These are phyloP conservation scores for Nomada ruficornis DNA, from an alignment of 2,888 invertebrate species.

Conservation along the genomic window DNA sequence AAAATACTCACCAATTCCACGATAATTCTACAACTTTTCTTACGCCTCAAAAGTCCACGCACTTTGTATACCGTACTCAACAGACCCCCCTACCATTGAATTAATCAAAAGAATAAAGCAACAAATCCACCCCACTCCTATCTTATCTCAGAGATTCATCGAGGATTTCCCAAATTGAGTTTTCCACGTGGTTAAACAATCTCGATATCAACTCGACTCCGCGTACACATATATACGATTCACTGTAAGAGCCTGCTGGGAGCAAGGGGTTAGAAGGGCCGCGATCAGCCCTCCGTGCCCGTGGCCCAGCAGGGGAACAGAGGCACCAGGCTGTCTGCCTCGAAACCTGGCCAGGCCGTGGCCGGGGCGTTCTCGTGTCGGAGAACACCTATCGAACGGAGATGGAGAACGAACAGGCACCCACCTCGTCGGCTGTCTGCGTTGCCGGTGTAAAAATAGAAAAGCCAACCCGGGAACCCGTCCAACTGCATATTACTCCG, in stretches of 20 bases:
- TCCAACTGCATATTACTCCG: constrained; percentile 78
- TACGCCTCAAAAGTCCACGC: too few species aligned
- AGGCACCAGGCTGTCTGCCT: constrained; percentile 82
- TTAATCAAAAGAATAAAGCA: background rate
- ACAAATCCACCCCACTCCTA: background rate
- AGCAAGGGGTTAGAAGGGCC: constrained; percentile 55
- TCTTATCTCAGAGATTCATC: constrained; percentile 40
- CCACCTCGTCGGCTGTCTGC: constrained; percentile 59
- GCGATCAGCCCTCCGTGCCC: constrained; percentile 60
- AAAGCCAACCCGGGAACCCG: constrained; percentile 77
- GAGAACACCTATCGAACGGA: constrained; percentile 26
- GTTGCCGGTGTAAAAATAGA: constrained; percentile 76
- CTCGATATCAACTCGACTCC: constrained; percentile 32
- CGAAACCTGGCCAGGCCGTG: constrained; percentile 60
- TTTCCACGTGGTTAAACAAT: constrained; percentile 55
- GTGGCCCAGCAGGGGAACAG: constrained; percentile 76
- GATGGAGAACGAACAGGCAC: constrained; percentile 23
- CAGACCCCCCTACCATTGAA: background rate
- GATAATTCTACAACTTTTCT: background rate
- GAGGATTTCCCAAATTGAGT: constrained; percentile 55
- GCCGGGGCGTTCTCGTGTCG: constrained; percentile 58
- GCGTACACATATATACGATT: background rate
- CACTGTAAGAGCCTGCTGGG: constrained; percentile 20
- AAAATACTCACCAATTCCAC: background rate
- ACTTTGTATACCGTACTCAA: background rate